Base-by-base conservation (phyloP, 35 echinoderm and acorn worm species). In the Heliocidaris tuberculata region DNA sequence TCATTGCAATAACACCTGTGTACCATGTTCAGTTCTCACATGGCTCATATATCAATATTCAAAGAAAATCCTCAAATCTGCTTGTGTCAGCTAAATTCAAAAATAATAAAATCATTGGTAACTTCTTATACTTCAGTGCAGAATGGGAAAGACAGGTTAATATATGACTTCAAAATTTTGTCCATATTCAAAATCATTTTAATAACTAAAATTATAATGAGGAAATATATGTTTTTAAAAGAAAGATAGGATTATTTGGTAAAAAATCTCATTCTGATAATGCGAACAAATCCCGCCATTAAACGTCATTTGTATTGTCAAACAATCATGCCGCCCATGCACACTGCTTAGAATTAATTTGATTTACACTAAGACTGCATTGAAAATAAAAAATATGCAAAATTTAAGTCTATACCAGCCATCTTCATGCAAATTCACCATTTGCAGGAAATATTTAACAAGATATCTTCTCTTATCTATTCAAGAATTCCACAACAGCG, bases 41-140 rank as follows among this genome's bases (percentile, higher is more conserved):
- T 24, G 27, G 3, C 27, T 78, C 65, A n/a, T 78, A 78, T 10
- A 7, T 21, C 65, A 78, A 78, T 78, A 78, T 21, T 78, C 65
- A 27, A 78, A 78, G 21, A 27, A 5, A 78, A 78, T 78, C 65
- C 27, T 78, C 65, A 78, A 78, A 3, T 78, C 15, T 56, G 15
- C 65, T 78, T 6, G 7, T 21, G 21, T 78, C 65, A 27, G 19
- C 19, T 78, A 78, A 78, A n/a, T n/a, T 78, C 15, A 78, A 78
- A 78, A 29, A 0, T 78, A 24, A 19, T 78, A n/a, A 13, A 15
- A 21, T 78, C 65, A n/a, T 8, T 78, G 21, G 27, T n/a, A 19
- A 78, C 27, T n/a, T 78, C 65, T 78, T 78, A 78, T 78, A 78
- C 65, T 78, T 78, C 65, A 78, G 65, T 78, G 65, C 65, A 78